Base-by-base conservation (phyloP, 2,113 vertebrate genomes). In the Choloepus hoffmanni region DNA sequence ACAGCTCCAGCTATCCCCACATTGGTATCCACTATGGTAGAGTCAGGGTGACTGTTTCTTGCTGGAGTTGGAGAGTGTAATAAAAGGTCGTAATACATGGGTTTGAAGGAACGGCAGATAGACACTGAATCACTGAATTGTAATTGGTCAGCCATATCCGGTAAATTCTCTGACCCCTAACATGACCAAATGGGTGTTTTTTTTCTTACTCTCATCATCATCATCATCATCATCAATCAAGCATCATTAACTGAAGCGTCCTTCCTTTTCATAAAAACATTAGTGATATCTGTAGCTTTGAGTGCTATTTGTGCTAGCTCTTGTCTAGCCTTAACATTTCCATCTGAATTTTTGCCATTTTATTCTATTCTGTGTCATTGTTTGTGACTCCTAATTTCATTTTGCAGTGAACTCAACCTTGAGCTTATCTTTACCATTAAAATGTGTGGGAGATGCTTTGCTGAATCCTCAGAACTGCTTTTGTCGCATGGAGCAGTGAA, bases 351-450 rank as follows among this genome's bases (percentile, higher is more conserved):
- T 74, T 68, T 94, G 55, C 45, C 33, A n/a, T 58, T 77, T 74
- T 48, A 7, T 50, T 78, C 45, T 89, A 1, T 77, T 92, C 36
- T 5, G 12, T 18, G 24, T 13, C 77, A 48, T 72, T 87, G 50
- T 62, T 86, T 70, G 93, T 83, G 65, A 94, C 30, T 67, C 73
- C 58, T 88, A 85, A 82, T 93, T 91, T 89, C 40, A 26, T 67
- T 53, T 67, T 60, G 33, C 18, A 48, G 10, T 81, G 45, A 81
- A 81, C 73, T 95, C 73, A 81, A 60, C 60, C 50, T 84, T 73
- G 24, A 67, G 16, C 90, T 96, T 95, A 90, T 94, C 63, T 95
- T 95, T 83, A 76, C 40, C 19, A 60, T 40, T 58, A 70, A 95
- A 89, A 91, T 4, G 12, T 11, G 24, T 73, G 91, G 89, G 73